phyloP scores from a whole-genome alignment of 2,113 vertebrate genomes.

The Zapus hudsonius region DNA sequence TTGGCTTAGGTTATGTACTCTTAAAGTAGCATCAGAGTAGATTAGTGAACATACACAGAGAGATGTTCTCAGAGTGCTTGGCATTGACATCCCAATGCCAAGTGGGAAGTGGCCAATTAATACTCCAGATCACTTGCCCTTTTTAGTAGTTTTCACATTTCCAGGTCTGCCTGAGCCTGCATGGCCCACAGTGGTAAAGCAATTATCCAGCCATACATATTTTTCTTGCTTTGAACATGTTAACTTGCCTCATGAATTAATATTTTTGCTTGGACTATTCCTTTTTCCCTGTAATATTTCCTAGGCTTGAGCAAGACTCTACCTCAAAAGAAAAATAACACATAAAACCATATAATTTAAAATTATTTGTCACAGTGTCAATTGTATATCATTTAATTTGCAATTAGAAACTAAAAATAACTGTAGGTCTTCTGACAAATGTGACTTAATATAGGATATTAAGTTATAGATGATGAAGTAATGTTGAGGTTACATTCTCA shows the following conservation, averaged over 20 bases:
- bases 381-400: background rate
- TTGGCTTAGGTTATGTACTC: background rate
- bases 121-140: background rate
- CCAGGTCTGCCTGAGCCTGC: fast-evolving
- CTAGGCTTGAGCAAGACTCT: no score
- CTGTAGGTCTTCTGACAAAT: background rate
- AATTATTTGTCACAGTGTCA: background rate
- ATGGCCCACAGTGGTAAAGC: background rate
- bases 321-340: no score
- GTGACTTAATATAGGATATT: background rate
- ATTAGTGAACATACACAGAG: background rate
- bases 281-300: no score
- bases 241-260: no score
- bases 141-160: background rate
- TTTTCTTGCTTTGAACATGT: no score
- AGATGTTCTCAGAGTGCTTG: background rate
- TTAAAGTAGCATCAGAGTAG: background rate
- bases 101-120: background rate
- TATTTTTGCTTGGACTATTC: no score
- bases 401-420: background rate
- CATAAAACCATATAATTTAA: no score
- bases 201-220: no score
- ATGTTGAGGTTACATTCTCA: no score
- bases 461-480: background rate
- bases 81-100: background rate